Evolutionary conservation across 2,888 invertebrate genomes (phyloP), one percentile per base, ranked within the genome.

Genomic region (Aromia moschata): DNA sequence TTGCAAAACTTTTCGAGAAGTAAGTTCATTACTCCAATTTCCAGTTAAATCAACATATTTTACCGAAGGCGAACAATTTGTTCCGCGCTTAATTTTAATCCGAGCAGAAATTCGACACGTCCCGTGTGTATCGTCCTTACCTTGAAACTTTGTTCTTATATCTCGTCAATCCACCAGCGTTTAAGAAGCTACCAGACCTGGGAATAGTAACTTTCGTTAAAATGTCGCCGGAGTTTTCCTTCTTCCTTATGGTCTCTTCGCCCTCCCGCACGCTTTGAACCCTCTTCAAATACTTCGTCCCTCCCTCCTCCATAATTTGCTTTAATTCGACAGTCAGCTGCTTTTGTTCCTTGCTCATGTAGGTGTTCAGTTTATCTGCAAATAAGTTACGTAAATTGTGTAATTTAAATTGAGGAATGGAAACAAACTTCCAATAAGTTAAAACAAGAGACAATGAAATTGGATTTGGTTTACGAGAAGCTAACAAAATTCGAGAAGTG

Each of bases 121-220:
- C n/a, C n/a, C n/a, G n/a, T 25, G 25, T 25, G 9, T 25, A 5
- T 5, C 25, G 9, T 20, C 77, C 82, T 75, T 80, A 87, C 87
- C 89, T 87, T 71, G 86, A 85, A 70, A 85, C 83, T 74, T 86
- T 86, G 18, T 90, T 90, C 81, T 91, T 90, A 77, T 91, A 91
- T 71, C 91, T 85, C 4, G 91, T 89, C 51, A 89, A 82, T 56
- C 90, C 92, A 44, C 90, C 91, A 11, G 92, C 89, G 71, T 92
- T 93, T 38, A 94, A 83, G 76, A 94, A 94, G 78, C 93, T 94
- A 43, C 92, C 91, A 47, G 92, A 91, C 70, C 93, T 85, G 10
- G 94, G 94, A 72, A 94, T 89, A 36, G 93, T 93, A 38, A 94
- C 92, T 79, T 92, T 91, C 0, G 94, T 94, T 71, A 93, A 80